phyloP scores from a whole-genome alignment of 2,797 vertebrate genomes.

The Crypturellus tataupa region DNA sequence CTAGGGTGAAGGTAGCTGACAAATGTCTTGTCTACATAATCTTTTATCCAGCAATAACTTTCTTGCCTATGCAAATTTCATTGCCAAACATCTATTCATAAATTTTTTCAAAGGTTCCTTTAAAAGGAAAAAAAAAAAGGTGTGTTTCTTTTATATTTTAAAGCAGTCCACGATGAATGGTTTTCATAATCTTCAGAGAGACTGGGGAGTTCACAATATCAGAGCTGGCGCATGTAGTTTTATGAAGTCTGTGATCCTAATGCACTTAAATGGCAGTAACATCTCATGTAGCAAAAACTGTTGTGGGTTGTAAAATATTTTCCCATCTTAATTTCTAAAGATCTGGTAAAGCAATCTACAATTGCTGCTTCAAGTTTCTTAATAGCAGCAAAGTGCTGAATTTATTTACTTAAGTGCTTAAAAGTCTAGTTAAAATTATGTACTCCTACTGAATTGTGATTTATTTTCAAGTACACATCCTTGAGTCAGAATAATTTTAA shows the following conservation, averaged over 20 bases:
- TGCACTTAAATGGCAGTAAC: neutral
- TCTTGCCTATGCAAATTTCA: slow-evolving; percentile 15
- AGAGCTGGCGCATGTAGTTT: neutral
- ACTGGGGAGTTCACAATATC: neutral
- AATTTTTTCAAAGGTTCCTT: slow-evolving; percentile 35
- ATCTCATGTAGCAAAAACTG: neutral
- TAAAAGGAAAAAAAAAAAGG: neutral
- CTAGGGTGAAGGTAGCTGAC: neutral
- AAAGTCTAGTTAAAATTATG: neutral
- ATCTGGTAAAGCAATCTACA: neutral
- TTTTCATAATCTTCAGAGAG: slow-evolving; percentile 29
- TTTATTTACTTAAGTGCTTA: neutral
- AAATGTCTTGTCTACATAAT: neutral
- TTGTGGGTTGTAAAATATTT: slow-evolving; percentile 1
- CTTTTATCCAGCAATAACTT: slow-evolving; percentile 15
- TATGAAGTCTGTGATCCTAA: slow-evolving; percentile 1
- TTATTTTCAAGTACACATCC: neutral
- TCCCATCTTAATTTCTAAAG: neutral
- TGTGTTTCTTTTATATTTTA: slow-evolving; percentile 19
- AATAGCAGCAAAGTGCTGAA: neutral
- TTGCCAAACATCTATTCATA: neutral
- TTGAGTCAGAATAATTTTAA: neutral
- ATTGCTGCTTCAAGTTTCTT: neutral
- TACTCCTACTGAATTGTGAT: neutral
- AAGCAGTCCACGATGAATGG: neutral